Base-by-base conservation (phyloP, 1,140 invertebrate species). In the Acromyrmex charruanus region DNA sequence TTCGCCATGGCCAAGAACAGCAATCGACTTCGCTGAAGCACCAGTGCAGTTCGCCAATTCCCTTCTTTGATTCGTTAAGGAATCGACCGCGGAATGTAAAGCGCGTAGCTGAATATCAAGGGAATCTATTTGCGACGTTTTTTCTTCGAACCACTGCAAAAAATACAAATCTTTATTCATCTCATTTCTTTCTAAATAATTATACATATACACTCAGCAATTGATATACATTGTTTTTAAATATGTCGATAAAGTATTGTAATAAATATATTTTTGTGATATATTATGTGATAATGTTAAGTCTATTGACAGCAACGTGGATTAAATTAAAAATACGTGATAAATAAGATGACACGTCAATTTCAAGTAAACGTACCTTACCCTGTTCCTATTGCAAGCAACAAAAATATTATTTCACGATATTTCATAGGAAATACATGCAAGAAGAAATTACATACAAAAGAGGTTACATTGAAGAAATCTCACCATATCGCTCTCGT, bases 121-220 rank as follows among this genome's bases (percentile, higher is more conserved):
- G 65, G 97, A 97, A 92, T 99, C 99, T 77, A 99, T 97, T 94
- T 99, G 98, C 25, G 97, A 96, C 25, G 98, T 97, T 93, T 99
- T 99, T 93, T 99, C 99, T 94, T 99, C 99, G 96, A 99, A 99
- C 99, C 99, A 99, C 98, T 99, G 95, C n/a, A 90, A 91, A 25
- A 12, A 61, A 66, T 61, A 63, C 31, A 18, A 14, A 16, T 80
- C 3, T 6, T 25, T 77, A 25, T 51, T 75, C 2, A 59, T 2
- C 49, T 59, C 9, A 7, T 80, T 44, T 39, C 3, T 53, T 55
- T 53, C 39, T 49, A 39, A 69, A 21, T 21, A 44, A 59, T 4
- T 5, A 25, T n/a, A 6, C 9, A 31, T 51, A 28, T 25, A 59
- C 28, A 7, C 3, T 49, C 1, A 18, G 5, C 25, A 66, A 31